These are phyloP conservation scores for Haliaeetus leucogaster DNA, from an alignment of 2,113 vertebrate species.

Conservation along the genomic window DNA sequence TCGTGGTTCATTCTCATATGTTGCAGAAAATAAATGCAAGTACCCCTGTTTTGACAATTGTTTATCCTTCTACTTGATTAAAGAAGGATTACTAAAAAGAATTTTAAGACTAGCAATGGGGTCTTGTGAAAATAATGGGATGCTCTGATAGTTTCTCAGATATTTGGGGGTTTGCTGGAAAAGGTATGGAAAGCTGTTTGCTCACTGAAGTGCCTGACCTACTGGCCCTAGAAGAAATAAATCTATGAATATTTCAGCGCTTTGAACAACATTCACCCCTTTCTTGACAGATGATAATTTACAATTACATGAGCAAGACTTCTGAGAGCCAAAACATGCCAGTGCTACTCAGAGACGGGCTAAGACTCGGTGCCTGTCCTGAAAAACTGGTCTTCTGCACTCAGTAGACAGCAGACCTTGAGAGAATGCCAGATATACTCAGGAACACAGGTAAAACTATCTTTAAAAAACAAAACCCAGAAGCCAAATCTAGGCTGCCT, in stretches of 20 bases:
- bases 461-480: background rate
- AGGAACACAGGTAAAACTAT: background rate
- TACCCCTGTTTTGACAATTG: background rate
- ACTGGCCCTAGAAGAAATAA: background rate
- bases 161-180: background rate
- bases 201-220: background rate
- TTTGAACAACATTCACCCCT: background rate
- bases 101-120: background rate
- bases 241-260: background rate
- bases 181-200: background rate
- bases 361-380: background rate
- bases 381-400: background rate
- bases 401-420: background rate
- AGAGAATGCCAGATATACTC: background rate
- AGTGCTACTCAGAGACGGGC: background rate
- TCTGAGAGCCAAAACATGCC: background rate
- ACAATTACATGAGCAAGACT: background rate
- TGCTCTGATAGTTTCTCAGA: background rate
- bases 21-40: background rate
- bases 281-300: background rate
- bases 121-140: background rate
- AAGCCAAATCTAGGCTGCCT: background rate
- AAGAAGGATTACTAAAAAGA: background rate
- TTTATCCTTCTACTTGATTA: slow-evolving; percentile 1
- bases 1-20: background rate